phyloP scores from a whole-genome alignment of 1,140 invertebrate genomes.

The Contarinia nasturtii region DNA sequence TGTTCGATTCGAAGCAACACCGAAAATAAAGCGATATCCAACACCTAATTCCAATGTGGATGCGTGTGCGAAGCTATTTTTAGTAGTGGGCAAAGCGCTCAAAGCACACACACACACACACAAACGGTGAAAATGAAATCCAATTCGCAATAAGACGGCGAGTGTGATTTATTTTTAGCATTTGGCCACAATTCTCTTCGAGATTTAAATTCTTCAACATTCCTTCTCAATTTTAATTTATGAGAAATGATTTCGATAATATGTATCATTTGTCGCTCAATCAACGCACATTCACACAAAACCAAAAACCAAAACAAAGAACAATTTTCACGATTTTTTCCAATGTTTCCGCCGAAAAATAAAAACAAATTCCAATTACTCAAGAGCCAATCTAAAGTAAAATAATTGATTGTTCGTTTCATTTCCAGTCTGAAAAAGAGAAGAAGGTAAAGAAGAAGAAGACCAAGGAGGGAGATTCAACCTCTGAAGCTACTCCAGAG shows the following conservation, averaged over 20 bases:
- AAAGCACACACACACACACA: no score
- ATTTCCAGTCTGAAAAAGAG: conserved; percentile 53
- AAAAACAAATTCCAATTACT: neutral
- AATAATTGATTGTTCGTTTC: neutral
- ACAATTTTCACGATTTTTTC: neutral
- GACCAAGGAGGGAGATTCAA: conserved; percentile 47
- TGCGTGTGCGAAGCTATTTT: neutral
- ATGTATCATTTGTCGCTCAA: neutral
- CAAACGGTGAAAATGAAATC: no score
- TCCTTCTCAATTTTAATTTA: no score
- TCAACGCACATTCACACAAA: neutral
- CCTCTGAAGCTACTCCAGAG: conserved; percentile 34
- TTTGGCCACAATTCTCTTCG: no score
- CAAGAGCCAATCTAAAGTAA: neutral
- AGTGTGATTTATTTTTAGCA: no score
- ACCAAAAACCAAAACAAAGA: neutral
- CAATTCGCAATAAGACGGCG: no score
- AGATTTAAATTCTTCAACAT: no score
- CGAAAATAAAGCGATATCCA: neutral
- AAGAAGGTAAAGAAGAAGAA: conserved; percentile 67
- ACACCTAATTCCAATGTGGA: neutral
- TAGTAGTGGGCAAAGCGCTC: no score
- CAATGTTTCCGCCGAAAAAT: neutral
- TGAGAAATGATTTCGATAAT: no score
- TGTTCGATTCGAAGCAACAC: neutral